These are phyloP conservation scores for Cephalophus harveyi DNA, from an alignment of 2,113 vertebrate species.

Conservation along the genomic window DNA sequence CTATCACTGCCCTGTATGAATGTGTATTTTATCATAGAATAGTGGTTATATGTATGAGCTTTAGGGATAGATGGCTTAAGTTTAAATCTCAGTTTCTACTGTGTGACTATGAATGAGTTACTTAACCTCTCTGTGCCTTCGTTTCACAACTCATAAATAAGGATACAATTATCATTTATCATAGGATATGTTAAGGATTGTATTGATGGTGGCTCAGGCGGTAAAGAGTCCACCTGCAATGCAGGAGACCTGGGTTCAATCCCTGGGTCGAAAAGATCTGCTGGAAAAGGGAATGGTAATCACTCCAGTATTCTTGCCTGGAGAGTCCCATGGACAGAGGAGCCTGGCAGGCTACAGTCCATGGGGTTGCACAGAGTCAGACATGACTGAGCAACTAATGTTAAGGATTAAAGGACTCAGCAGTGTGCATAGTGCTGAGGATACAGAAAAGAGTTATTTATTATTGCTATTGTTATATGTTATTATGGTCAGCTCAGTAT, in stretches of 20 bases:
- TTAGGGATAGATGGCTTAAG: not conserved
- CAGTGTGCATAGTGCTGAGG: not conserved
- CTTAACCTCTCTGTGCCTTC: not conserved
- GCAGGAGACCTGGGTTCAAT: not conserved
- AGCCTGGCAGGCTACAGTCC: not conserved
- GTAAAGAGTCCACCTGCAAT: not conserved
- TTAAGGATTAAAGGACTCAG: not conserved
- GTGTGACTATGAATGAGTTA: not conserved
- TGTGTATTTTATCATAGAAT: not conserved
- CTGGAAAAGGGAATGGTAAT: not conserved
- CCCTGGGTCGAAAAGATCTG: not conserved
- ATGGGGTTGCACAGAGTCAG: not conserved
- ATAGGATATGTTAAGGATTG: not conserved
- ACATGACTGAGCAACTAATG: not conserved
- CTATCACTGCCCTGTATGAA: not conserved
- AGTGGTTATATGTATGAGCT: not conserved
- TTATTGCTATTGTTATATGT: not conserved
- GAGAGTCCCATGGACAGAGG: not conserved
- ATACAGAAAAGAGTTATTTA: not conserved
- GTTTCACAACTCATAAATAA: not conserved
- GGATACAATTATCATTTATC: not conserved
- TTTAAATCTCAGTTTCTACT: not conserved
- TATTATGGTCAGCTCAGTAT: not conserved
- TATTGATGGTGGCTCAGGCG: not conserved
- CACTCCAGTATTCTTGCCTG: not conserved